Base-by-base conservation (phyloP, 2,113 vertebrate species). In the Cygnus buccinator region DNA sequence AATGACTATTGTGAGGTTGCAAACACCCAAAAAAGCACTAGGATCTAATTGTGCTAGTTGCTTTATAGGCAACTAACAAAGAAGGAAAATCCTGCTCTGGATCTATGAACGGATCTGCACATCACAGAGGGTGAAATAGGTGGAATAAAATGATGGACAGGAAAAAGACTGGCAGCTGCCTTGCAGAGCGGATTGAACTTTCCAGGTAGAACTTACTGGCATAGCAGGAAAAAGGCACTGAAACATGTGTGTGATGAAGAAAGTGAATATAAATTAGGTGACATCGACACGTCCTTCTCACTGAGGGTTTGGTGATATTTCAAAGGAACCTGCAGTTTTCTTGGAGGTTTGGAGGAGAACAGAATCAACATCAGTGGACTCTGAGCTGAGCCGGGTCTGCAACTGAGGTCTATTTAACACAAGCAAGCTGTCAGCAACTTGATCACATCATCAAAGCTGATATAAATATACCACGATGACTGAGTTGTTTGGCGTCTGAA, bases 391-490 rank as follows among this genome's bases (percentile, higher is more conserved):
- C 61, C 18, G 44, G 58, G 43, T 35, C 44, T 94, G 89, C 74
- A 77, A 46, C 0, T 8, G 55, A 84, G 83, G 72, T 66, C 71
- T 10, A 3, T 84, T 94, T 85, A 81, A 55, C 62, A 70, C 71
- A 77, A 71, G 81, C 39, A 68, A 72, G 70, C 65, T 96, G 58
- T 94, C 79, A 85, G 61, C 75, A 73, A 44, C 35, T 65, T 43
- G 61, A 57, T 79, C 61, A 25, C 54, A 59, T 73, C 37, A 65
- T 83, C 66, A 67, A 31, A 94, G 75, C 55, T 71, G 93, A 52
- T 90, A 71, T 63, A 94, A 85, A 76, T 95, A 84, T 52, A 85
- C 23, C 19, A 72, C 75, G 71, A 72, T 55, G 20, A 18, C 68
- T 2, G 22, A 74, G 33, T 52, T 1, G 1, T 59, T 72, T 23